These are phyloP conservation scores for Leptinotarsa defecta DNA, from an alignment of 1,140 invertebrate species.

Conservation along the genomic window DNA sequence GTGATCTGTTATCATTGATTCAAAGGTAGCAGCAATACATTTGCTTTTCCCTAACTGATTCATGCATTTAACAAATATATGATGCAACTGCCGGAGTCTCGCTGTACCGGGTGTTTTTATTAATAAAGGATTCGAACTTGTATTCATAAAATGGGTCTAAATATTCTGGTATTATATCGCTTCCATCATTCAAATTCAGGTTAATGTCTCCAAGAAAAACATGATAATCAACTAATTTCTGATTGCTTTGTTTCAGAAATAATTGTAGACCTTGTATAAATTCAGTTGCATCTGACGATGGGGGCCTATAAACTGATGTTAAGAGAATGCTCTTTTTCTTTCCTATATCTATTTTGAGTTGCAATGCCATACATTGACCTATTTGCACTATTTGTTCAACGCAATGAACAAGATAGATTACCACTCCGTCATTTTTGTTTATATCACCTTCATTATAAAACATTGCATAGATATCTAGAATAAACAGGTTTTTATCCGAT, in stretches of 20 bases:
- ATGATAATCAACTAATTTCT: neutral
- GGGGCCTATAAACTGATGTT: conserved; percentile 9
- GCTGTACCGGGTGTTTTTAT: neutral
- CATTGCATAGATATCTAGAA: neutral
- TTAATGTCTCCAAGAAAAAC: conserved; percentile 6
- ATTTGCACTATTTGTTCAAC: neutral
- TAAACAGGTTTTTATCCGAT: neutral
- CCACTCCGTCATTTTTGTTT: neutral
- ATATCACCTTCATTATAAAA: neutral
- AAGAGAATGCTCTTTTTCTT: neutral
- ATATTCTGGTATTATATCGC: neutral
- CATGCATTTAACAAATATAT: neutral
- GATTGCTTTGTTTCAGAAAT: neutral
- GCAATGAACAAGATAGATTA: neutral
- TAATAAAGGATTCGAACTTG: neutral
- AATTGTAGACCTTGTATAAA: neutral
- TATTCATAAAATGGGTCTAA: neutral
- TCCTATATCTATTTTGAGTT: neutral
- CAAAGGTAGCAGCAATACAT: neutral
- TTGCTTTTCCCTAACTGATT: neutral
- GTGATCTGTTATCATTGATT: neutral
- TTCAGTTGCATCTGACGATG: neutral
- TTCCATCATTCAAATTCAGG: neutral
- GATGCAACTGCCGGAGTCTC: neutral
- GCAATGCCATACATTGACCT: neutral